Evolutionary conservation across 1,140 invertebrate genomes (phyloP), one percentile per base, ranked within the genome.

Genomic region (Orchesella cincta): DNA sequence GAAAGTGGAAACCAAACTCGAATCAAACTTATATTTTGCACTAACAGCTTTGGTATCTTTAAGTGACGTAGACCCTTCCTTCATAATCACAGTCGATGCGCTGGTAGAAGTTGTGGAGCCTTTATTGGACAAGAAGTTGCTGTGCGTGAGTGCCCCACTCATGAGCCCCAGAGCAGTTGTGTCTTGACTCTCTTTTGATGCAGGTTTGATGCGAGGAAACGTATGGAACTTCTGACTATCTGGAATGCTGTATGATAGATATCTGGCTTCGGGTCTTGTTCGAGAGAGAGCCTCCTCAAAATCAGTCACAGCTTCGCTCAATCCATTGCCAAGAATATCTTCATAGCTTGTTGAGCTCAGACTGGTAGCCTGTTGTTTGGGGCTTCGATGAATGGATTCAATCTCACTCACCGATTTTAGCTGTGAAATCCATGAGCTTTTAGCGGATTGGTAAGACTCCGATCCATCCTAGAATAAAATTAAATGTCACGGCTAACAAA

Each of bases 291-390:
- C 91, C 67, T 90, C 88, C 84, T 93, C 92, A 83, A 93, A 93
- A 83, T 93, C 92, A n/a, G 87, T 86, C 67, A 92, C 89, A 20
- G 90, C 91, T 83, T 92, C 90, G 79, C 89, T 87, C 77, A 91
- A 86, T 29, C 79, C 79, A 26, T 76, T 77, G n/a, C 75, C 75
- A 18, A 57, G 75, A 35, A 64, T 52, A 46, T 64, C 28, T 5
- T 73, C 71, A 16, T 26, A 31, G 23, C 71, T 73, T 2, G 35
- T 73, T 2, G 62, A 67, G 5, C 3, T 5, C 8, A 31, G 33
- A 14, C 28, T n/a, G 62, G 62, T 33, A 29, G 29, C 62, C 8
- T 26, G 3, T 26, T 29, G 31, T 67, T 23, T 67, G 16, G 16
- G 23, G 33, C 28, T 31, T 29, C 31, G 26, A n/a, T 33, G 62